phyloP scores from a whole-genome alignment of 2,113 vertebrate genomes.

The Oenanthe melanoleuca region DNA sequence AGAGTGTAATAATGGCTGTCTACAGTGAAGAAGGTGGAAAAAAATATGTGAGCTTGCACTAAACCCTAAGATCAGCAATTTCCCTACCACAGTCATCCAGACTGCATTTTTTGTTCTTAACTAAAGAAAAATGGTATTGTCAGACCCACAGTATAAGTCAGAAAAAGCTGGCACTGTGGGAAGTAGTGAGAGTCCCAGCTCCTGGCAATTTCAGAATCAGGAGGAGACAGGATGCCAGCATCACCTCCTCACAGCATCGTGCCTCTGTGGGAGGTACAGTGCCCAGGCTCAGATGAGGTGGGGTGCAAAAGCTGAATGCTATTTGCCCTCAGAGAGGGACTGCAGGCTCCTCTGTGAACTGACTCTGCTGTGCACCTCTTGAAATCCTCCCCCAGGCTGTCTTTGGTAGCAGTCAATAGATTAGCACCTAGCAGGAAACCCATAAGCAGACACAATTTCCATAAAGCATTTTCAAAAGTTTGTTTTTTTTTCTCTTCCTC shows the following conservation, averaged over 20 bases:
- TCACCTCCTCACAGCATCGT: background rate
- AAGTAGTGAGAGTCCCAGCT: background rate
- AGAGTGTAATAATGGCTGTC: background rate
- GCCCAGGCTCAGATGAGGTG: background rate
- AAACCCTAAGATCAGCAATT: background rate
- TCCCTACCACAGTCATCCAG: background rate
- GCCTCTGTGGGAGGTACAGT: fast-evolving
- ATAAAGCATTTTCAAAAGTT: background rate
- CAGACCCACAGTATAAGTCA: background rate
- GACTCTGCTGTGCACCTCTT: background rate
- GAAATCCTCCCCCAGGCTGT: background rate
- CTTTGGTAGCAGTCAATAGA: fast-evolving
- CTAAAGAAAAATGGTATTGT: background rate
- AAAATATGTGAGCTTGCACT: background rate
- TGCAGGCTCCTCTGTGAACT: background rate
- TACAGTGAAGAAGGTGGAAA: background rate
- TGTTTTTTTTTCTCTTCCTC: background rate
- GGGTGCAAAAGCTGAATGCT: background rate
- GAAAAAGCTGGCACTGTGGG: background rate
- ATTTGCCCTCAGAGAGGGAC: background rate
- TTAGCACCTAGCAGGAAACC: background rate
- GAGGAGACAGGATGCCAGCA: background rate
- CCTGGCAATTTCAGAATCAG: background rate
- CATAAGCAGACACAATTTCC: background rate
- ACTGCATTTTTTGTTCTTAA: background rate